Evolutionary conservation across 2,888 invertebrate species (phyloP), one percentile per base, ranked within the genome.

Genomic region (Pardosa pseudoannulata): DNA sequence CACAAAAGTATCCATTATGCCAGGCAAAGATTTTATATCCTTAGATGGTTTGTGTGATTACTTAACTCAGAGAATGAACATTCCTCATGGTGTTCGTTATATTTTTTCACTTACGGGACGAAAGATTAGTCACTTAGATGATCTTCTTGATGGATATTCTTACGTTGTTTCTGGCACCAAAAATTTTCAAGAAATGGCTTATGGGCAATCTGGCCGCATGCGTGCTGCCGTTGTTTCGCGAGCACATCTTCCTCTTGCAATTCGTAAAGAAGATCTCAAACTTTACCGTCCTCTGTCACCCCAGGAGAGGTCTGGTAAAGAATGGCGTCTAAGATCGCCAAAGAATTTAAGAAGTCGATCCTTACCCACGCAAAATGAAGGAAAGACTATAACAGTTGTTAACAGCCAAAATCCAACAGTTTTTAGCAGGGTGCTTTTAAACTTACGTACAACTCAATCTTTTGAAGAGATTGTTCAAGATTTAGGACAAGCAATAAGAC

Each of bases 401-500:
- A 98, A 98, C 92, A 97, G 97, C 92, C 95, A 96, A 93, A 96
- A 97, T 92, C 96, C 97, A 91, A 95, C 96, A 50, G 95, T 97
- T 90, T 93, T 97, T 96, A 96, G 97, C 91, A 96, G 97, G 88
- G 97, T 98, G 73, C 93, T 98, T 89, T 93, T 98, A 88, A 98
- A 98, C 91, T 94, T 98, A 90, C 94, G 97, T 88, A 98, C 98
- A 23, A 95, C 96, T 41, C 97, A 98, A 91, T 97, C 97, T 0
- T 98, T 97, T 91, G 98, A 98, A 92, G 97, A 98, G 91, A 96
- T 98, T 46, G 93, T 98, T 79, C 96, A 96, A 91, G 98, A 98
- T 92, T 93, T 98, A 90, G 97, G 97, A 71, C 96, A 96, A 93
- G 97, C 97, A 68, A 93, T 98, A 89, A 97, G 96, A 93, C 96